Evolutionary conservation across 1,140 invertebrate species (phyloP), one percentile per base, ranked within the genome.

Genomic region (Adelges cooleyi): DNA sequence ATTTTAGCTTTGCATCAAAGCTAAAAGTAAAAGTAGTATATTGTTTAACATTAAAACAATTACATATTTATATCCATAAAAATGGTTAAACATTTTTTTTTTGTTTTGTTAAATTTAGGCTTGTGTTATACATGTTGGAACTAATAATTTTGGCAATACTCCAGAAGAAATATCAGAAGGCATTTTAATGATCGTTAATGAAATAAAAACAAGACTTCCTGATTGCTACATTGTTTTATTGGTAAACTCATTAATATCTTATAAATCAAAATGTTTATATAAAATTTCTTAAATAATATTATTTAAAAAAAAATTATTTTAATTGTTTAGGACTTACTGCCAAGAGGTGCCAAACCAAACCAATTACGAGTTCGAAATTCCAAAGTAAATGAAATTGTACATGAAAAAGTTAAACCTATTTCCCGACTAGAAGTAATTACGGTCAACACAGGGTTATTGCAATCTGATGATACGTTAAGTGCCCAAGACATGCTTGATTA

Each of bases 401-500:
- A 80, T 67, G 79, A 81, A 68, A 78, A 81, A 72, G 75, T 86
- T 48, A 72, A 77, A 40, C 78, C 76, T 54, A 76, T 82, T 70
- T 74, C 78, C 65, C 81, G 82, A 71, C 80, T 84, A 20, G 86
- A 87, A 76, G 78, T 86, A 59, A 80, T 89, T 44, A 75, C 77
- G 66, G 86, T 88, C 69, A 87, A 89, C 71, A 84, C 87, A 71
- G 84, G 84, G 23, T 81, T 89, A 69, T 80, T 92, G 38, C 82
- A 86, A 71, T 78, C 79, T 42, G 86, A 90, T 75, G 88, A 86
- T 9, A 82, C 80, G 22, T 90, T 94, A 65, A 87, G 84, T 73
- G 86, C 89, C 72, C 84, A 84, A 71, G 90, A 93, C 73, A 89
- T 94, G 86, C 83, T 86, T 72, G 92, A 95, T 75, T 94, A 91